A percentile compares a stretch with the other conserved stretches of the same genome.
Evolutionary conservation across 2,113 vertebrate species (phyloP).

Genomic region (Clinocottus analis): DNA sequence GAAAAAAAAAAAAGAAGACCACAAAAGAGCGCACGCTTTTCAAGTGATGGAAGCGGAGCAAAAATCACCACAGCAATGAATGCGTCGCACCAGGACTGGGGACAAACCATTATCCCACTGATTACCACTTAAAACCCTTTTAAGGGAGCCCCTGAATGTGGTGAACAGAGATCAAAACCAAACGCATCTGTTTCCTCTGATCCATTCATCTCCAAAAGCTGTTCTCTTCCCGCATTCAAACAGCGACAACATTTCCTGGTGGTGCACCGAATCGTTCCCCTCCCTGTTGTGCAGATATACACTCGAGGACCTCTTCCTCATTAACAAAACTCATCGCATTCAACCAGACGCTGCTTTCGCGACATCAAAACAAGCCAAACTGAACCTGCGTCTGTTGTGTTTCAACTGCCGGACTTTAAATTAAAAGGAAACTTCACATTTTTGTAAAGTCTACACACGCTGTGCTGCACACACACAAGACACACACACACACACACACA

Average conservation of each 20-base stretch:
- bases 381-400: slow-evolving; percentile 20
- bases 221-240: slow-evolving; percentile 41
- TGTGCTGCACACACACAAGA: neutral
- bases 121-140: slow-evolving; percentile 67
- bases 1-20: neutral
- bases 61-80: slow-evolving; percentile 31
- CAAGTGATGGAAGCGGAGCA: slow-evolving; percentile 42
- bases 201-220: slow-evolving; percentile 56
- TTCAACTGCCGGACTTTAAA: slow-evolving; percentile 48
- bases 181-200: slow-evolving; percentile 46
- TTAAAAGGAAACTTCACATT: slow-evolving; percentile 40
- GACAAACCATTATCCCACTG: slow-evolving; percentile 57
- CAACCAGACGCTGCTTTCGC: slow-evolving; percentile 1
- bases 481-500: neutral
- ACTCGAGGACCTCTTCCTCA: slow-evolving; percentile 19
- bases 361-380: slow-evolving; percentile 38
- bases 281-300: slow-evolving; percentile 1
- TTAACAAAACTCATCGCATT: slow-evolving; percentile 37
- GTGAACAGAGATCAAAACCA: slow-evolving; percentile 63
- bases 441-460: slow-evolving; percentile 38
- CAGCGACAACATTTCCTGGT: slow-evolving; percentile 32
- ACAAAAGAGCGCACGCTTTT: slow-evolving; percentile 1
- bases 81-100: slow-evolving; percentile 9
- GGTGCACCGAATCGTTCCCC: neutral
- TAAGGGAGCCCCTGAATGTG: slow-evolving; percentile 34